These are phyloP conservation scores for Poecilia velifera DNA, from an alignment of 2,797 vertebrate genomes.

Conservation along the genomic window DNA sequence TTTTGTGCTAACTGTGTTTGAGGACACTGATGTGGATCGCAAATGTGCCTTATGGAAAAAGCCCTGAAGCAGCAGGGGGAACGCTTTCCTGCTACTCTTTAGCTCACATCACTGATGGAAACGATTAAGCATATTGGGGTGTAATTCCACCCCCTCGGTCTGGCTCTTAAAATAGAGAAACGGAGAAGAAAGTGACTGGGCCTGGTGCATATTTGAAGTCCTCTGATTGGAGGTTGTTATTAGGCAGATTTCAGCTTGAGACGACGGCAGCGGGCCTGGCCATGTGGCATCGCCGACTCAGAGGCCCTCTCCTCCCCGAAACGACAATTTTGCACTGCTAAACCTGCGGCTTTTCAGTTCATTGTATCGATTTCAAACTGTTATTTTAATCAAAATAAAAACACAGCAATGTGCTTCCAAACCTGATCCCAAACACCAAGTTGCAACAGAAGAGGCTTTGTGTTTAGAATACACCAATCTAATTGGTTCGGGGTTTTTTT, in stretches of 20 bases:
- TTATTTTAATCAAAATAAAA: neutral
- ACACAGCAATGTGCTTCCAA: conserved; percentile 1
- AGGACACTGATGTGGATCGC: conserved; percentile 53
- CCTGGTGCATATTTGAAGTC: conserved; percentile 73
- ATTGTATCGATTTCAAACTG: conserved; percentile 45
- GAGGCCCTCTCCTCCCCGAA: conserved; percentile 13
- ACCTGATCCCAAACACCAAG: neutral
- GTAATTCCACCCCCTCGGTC: conserved; percentile 77
- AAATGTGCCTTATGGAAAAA: conserved; percentile 65
- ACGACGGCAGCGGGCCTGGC: conserved; percentile 65
- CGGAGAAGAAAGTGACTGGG: conserved; percentile 45
- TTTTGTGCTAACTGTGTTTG: conserved; percentile 37
- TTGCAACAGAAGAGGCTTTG: conserved; percentile 14
- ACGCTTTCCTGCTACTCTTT: conserved; percentile 32
- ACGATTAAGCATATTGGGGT: conserved; percentile 80
- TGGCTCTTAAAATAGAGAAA: conserved; percentile 74
- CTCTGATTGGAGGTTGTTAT: conserved; percentile 79
- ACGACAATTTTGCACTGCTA: conserved; percentile 9
- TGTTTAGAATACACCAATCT: conserved; percentile 22
- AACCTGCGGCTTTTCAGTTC: conserved; percentile 25
- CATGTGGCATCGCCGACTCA: conserved; percentile 48
- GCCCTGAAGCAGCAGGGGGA: conserved; percentile 35
- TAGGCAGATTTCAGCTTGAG: conserved; percentile 69
- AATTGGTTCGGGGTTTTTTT: conserved; percentile 9
- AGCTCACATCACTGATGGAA: conserved; percentile 79